Evolutionary conservation across 1,140 invertebrate genomes (phyloP), one percentile per base, ranked within the genome.

Genomic region (Drosophila triauraria): DNA sequence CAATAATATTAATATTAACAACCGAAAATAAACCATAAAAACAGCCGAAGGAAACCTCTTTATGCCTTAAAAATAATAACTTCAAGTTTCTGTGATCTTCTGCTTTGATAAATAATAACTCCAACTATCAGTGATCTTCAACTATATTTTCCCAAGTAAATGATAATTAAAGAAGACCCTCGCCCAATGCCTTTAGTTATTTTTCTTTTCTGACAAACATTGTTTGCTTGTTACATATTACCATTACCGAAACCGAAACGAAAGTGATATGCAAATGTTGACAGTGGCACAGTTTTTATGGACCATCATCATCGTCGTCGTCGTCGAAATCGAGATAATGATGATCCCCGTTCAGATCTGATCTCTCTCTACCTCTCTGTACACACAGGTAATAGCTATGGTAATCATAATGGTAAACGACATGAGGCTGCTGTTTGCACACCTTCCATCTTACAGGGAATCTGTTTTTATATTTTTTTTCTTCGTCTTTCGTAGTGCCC

Each of bases 221-320:
- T 77, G 61, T 77, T 76, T 50, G 23, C 35, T 76, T 78, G 75
- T 78, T 71, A 78, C 75, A 78, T 46, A 58, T 70, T 53, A 78
- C 64, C 74, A 71, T 78, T 86, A 68, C 65, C 67, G 51, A 70
- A 42, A 67, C 78, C 65, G 38, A 82, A 83, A 80, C 67, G 80
- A 86, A 88, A 86, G 80, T 86, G 82, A 82, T 86, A 77, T 76
- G 75, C 80, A 86, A 86, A 86, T 86, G 84, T 86, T 86, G 79
- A 85, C 79, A 71, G 27, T 68, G 75, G 46, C 62, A 67, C 40
- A 62, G 43, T 74, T 77, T 77, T 64, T 51, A 32, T 67, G 65
- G 65, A 85, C 82, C 72, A 75, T 51, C 56, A 61, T 78, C 35
- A 65, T 53, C 54, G 35, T 65, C 30, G 15, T 54, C 40, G 9